phyloP scores from a whole-genome alignment of 92 coral and sea anemone genomes.

The Anthopleura xanthogrammica region DNA sequence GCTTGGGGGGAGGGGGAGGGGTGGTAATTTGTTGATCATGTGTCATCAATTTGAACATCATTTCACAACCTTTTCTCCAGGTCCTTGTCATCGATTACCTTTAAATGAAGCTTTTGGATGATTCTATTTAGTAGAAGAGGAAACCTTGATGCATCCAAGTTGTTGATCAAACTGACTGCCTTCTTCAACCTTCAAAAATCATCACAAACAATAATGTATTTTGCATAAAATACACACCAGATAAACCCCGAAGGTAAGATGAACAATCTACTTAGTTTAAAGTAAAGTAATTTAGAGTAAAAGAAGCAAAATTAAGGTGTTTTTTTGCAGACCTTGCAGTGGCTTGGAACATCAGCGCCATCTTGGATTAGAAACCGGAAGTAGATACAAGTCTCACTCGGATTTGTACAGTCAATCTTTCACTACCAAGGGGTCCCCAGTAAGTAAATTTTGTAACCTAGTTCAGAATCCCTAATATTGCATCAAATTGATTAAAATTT shows the following conservation, averaged over 20 bases:
- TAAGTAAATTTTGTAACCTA: background rate
- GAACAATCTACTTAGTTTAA: background rate
- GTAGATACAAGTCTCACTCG: slow-evolving; percentile 17
- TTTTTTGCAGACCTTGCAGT: slow-evolving; percentile 61
- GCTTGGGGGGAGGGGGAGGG: background rate
- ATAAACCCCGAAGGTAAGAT: background rate
- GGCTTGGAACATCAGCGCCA: slow-evolving; percentile 87
- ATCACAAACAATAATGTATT: background rate
- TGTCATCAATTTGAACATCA: background rate
- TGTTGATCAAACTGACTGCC: slow-evolving; percentile 78
- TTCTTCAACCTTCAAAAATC: slow-evolving; percentile 73
- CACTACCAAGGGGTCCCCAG: background rate
- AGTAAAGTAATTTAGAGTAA: background rate
- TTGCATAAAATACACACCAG: background rate
- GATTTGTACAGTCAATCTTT: background rate
- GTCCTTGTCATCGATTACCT: slow-evolving; percentile 45
- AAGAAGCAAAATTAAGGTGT: background rate
- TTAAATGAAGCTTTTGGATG: slow-evolving; percentile 79
- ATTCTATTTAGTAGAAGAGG: slow-evolving; percentile 82
- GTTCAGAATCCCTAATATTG: background rate
- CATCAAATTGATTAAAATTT: background rate
- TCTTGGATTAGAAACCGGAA: slow-evolving; percentile 42
- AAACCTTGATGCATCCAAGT: slow-evolving; percentile 70
- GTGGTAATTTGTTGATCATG: background rate
- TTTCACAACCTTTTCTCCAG: background rate